These are phyloP conservation scores for Microcebus tavaratra DNA, from an alignment of 2,113 vertebrate species.

Conservation along the genomic window DNA sequence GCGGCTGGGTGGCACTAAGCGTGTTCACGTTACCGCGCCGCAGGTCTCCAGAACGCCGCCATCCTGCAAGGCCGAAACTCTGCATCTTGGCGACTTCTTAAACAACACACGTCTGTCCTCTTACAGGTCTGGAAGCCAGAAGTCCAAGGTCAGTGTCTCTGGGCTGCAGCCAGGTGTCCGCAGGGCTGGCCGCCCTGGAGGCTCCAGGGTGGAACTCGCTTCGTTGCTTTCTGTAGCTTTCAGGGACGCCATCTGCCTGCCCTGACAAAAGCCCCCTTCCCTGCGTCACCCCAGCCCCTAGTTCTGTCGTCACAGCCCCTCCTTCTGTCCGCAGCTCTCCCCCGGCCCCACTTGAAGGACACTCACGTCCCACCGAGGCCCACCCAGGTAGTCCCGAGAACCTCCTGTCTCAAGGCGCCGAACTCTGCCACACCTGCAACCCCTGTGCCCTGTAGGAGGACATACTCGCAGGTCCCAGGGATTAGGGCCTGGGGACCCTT, in stretches of 20 bases:
- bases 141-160: neutral
- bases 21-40: neutral
- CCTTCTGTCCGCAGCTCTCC: neutral
- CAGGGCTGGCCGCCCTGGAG: neutral
- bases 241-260: accelerated
- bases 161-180: neutral
- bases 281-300: neutral
- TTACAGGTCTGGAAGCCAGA: neutral
- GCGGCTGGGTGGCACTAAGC: neutral
- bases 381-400: neutral
- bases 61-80: neutral
- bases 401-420: neutral
- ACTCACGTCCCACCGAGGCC: neutral
- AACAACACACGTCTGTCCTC: neutral
- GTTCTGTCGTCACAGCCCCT: neutral
- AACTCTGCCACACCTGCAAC: neutral
- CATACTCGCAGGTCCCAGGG: neutral
- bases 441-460: neutral
- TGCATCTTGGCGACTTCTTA: neutral
- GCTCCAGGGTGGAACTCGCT: neutral
- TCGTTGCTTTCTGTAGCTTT: neutral
- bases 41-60: neutral
- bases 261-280: neutral
- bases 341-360: neutral
- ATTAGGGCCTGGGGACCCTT: neutral